These are phyloP conservation scores for Bombus pascuorum DNA, from an alignment of 1,140 invertebrate genomes.

Conservation along the genomic window DNA sequence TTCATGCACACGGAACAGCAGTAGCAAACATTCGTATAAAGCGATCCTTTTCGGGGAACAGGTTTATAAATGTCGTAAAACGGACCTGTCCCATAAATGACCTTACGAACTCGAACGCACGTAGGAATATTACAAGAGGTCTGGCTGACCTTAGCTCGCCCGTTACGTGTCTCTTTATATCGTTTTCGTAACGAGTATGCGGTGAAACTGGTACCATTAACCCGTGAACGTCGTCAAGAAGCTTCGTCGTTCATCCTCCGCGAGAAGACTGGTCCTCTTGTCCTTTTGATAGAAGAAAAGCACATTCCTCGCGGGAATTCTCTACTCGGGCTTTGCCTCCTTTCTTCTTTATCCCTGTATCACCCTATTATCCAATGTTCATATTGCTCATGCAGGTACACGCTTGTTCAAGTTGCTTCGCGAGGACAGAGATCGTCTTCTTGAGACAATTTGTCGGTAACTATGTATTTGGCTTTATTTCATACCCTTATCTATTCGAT, in stretches of 20 bases:
- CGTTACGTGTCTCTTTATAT: conserved; percentile 69
- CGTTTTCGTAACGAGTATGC: conserved; percentile 72
- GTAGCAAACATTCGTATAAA: background rate
- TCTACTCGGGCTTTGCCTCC: background rate
- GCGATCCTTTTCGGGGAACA: conserved; percentile 52
- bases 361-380: conserved; percentile 5
- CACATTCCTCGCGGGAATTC: conserved; percentile 1
- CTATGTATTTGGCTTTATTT: background rate
- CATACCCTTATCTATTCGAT: background rate
- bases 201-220: conserved; percentile 77
- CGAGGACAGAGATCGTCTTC: too few relatives aligned
- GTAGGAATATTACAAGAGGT: conserved; percentile 48
- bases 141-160: conserved; percentile 65
- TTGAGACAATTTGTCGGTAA: background rate
- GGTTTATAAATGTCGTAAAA: conserved; percentile 67
- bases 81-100: conserved; percentile 69
- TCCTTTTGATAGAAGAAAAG: conserved; percentile 19
- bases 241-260: conserved; percentile 20
- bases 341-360: background rate
- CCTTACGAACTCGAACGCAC: conserved; percentile 70
- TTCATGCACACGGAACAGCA: background rate
- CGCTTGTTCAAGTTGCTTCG: background rate
- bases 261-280: conserved; percentile 14
- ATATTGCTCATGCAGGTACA: background rate
- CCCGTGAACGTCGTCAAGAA: conserved; percentile 35